Evolutionary conservation across 1,140 invertebrate genomes (phyloP).

Genomic region (Steinernema khuongi): DNA sequence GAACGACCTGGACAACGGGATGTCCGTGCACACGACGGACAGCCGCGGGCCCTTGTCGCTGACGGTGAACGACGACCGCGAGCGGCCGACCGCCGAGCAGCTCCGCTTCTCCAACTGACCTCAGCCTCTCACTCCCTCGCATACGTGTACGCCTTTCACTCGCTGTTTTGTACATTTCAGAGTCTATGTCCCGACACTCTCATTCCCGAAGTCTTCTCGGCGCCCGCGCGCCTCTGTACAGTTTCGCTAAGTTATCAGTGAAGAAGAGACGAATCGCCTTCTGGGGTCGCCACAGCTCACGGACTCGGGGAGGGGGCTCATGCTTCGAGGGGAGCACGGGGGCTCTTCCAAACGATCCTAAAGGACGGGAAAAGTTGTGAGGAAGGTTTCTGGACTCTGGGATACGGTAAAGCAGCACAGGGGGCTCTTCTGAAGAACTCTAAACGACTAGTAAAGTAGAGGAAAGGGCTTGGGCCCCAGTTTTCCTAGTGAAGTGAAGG

Average conservation of each 20-base stretch:
- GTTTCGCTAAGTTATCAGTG: slow-evolving; percentile 14
- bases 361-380: too few relatives aligned
- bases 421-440: too few relatives aligned
- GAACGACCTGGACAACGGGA: slow-evolving; percentile 49
- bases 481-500: too few relatives aligned
- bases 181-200: background rate
- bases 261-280: background rate
- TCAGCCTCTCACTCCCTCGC: slow-evolving; percentile 5
- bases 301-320: too few relatives aligned
- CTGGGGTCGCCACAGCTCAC: background rate
- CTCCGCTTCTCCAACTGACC: background rate
- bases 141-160: slow-evolving; percentile 15
- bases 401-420: too few relatives aligned
- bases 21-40: slow-evolving; percentile 50
- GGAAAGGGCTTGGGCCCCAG: too few relatives aligned
- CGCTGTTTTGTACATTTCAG: slow-evolving; percentile 16
- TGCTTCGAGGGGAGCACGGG: too few relatives aligned
- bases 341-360: too few relatives aligned
- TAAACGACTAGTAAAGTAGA: too few relatives aligned
- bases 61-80: slow-evolving; percentile 48
- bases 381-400: too few relatives aligned
- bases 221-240: background rate
- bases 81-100: background rate
- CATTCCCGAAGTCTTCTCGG: background rate
- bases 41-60: slow-evolving; percentile 48